Evolutionary conservation across 2,888 invertebrate genomes (phyloP), one percentile per base, ranked within the genome.

Genomic region (Schizaphis graminum): DNA sequence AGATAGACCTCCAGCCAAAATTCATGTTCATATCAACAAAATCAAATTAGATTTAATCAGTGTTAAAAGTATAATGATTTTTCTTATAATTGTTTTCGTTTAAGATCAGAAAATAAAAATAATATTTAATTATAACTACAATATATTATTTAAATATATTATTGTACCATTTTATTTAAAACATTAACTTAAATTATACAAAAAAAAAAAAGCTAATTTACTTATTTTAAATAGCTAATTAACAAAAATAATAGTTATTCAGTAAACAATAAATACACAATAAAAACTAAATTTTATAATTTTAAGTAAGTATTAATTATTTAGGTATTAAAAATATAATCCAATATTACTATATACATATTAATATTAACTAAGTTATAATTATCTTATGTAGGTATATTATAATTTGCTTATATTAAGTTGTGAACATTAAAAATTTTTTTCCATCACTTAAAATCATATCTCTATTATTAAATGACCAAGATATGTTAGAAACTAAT

Each of bases 381-480:
- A 87, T 87, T 16, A 57, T 10, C 44, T 57, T 57, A 35, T 88
- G 24, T 56, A 44, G 16, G 5, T 44, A 35, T 88, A 92, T 44
- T 7, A 24, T 49, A 26, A 35, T 49, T 87, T 47, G 3, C 8
- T 4, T 47, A 49, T 35, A 61, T 41, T 67, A 92, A 92, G 24
- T 77, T 11, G 86, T 41, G 28, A 91, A 94, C 67, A 94, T 41
- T 67, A 94, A 90, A 91, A 49, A 91, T 61, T 94, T 94, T 94
- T 94, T 86, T n/a, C 61, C 90, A 53, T 94, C 61, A 11, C 86
- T 91, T n/a, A 94, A 94, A 86, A 94, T 94, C n/a, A 94, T 86
- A 87, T 94, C 90, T 94, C 56, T 91, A 86, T 87, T 91, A 67
- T 94, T 94, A 67, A 41, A 49, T 24, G 94, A 94, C 94, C 91